A percentile compares a stretch with the other conserved stretches of the same genome.
phyloP scores from a whole-genome alignment of 2,888 invertebrate species.

The Ophion slaviceki region DNA sequence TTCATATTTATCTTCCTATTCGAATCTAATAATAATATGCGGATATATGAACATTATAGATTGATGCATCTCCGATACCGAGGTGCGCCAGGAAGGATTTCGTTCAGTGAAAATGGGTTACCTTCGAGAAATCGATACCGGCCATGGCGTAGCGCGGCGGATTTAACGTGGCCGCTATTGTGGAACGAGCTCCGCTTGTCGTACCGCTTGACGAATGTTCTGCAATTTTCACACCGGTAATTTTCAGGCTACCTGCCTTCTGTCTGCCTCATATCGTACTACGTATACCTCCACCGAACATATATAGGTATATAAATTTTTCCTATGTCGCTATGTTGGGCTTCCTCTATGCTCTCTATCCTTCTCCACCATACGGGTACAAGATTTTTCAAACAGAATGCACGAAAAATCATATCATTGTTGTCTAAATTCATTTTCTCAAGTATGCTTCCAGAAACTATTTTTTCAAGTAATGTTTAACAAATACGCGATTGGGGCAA shows the following conservation, averaged over 20 bases:
- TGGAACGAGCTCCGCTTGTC: constrained; percentile 57
- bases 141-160: constrained; percentile 25
- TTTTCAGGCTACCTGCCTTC: constrained; percentile 63
- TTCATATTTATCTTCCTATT: constrained; percentile 5
- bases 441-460: background rate
- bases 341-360: constrained; percentile 6
- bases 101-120: constrained; percentile 46
- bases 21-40: constrained; percentile 38
- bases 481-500: too few relatives aligned
- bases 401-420: constrained; percentile 8
- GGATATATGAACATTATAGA: constrained; percentile 37
- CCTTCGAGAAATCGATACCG: constrained; percentile 59
- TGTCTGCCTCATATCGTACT: constrained; percentile 36
- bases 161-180: constrained; percentile 51
- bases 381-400: background rate
- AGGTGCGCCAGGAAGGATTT: constrained; percentile 38
- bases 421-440: background rate
- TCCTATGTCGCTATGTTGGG: constrained; percentile 11
- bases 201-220: constrained; percentile 66
- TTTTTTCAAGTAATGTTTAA: too few relatives aligned
- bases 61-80: constrained; percentile 45
- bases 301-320: constrained; percentile 18
- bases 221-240: constrained; percentile 64
- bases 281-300: background rate
- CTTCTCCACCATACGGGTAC: constrained; percentile 5